phyloP scores from a whole-genome alignment of 2,797 vertebrate species.

The Luscinia megarhynchos region DNA sequence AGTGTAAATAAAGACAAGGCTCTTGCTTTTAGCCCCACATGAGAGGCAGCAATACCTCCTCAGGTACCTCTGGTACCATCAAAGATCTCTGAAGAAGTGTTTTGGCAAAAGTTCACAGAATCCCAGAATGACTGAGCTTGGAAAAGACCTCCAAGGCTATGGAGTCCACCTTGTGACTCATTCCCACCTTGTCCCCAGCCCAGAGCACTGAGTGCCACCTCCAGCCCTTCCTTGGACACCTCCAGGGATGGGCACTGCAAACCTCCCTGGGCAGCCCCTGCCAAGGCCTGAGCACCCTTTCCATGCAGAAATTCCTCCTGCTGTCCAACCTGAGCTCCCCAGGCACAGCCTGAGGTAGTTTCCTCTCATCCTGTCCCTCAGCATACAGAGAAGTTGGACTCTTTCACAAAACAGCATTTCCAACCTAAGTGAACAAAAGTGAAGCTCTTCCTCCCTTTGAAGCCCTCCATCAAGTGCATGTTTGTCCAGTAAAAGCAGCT shows the following conservation, averaged over 20 bases:
- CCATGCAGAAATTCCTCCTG: background rate
- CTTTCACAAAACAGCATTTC: background rate
- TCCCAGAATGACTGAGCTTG: accelerated
- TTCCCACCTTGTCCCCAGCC: background rate
- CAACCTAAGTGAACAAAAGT: background rate
- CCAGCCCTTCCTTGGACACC: background rate
- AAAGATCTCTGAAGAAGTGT: background rate
- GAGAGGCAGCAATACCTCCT: background rate
- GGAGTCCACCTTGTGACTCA: accelerated
- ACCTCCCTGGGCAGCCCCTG: background rate
- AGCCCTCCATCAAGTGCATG: background rate
- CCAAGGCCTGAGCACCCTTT: background rate
- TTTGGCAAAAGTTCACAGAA: background rate
- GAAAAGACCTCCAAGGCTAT: accelerated
- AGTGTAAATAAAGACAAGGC: background rate
- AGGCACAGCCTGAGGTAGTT: accelerated
- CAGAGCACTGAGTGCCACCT: background rate
- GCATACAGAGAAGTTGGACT: background rate
- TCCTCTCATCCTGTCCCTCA: background rate
- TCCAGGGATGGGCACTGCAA: background rate
- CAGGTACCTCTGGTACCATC: background rate
- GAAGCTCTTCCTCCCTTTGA: background rate
- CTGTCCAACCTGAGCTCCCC: background rate
- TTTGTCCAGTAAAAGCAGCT: background rate
- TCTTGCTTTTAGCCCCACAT: background rate